A percentile compares a stretch with the other conserved stretches of the same genome.
Evolutionary conservation across 2,888 invertebrate genomes (phyloP).

Genomic region (Caenorhabditis afra): DNA sequence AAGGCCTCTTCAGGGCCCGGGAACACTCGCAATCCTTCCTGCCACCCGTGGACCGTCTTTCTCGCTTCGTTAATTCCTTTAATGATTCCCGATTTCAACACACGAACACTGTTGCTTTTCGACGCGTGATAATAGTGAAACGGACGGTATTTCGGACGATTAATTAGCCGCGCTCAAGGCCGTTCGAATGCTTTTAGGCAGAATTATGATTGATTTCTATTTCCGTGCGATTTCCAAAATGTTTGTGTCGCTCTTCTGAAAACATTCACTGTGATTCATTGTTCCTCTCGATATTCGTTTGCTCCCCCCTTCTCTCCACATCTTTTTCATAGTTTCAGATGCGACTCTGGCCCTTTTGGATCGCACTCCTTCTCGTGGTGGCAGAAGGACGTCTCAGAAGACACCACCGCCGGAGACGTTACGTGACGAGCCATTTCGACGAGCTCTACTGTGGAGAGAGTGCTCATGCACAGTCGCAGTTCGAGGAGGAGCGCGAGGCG

Average conservation of each 20-base stretch:
- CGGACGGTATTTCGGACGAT: slow-evolving; percentile 21
- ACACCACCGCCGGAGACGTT: slow-evolving; percentile 51
- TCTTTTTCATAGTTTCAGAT: slow-evolving; percentile 31
- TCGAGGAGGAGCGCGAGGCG: slow-evolving; percentile 54
- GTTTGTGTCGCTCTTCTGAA: neutral
- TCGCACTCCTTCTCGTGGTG: slow-evolving; percentile 10
- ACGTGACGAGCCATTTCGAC: slow-evolving; percentile 44
- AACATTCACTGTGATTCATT: slow-evolving; percentile 3
- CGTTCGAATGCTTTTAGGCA: slow-evolving; percentile 34
- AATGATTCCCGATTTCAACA: slow-evolving; percentile 35
- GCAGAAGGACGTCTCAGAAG: slow-evolving; percentile 39
- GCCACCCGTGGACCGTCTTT: slow-evolving; percentile 15
- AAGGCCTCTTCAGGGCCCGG: slow-evolving; percentile 22
- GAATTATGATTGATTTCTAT: neutral
- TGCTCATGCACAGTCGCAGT: slow-evolving; percentile 55
- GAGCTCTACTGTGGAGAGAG: slow-evolving; percentile 58
- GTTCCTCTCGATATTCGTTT: neutral
- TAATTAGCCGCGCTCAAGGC: slow-evolving; percentile 53
- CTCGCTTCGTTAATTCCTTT: slow-evolving; percentile 45
- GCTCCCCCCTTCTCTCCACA: neutral
- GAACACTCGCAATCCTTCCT: slow-evolving; percentile 19
- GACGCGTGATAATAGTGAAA: slow-evolving; percentile 37
- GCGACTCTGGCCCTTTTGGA: slow-evolving; percentile 37
- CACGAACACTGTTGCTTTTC: slow-evolving; percentile 16
- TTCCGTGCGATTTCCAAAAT: neutral